Evolutionary conservation across 1,140 invertebrate genomes (phyloP), one percentile per base, ranked within the genome.

Genomic region (Mercenaria mercenaria): DNA sequence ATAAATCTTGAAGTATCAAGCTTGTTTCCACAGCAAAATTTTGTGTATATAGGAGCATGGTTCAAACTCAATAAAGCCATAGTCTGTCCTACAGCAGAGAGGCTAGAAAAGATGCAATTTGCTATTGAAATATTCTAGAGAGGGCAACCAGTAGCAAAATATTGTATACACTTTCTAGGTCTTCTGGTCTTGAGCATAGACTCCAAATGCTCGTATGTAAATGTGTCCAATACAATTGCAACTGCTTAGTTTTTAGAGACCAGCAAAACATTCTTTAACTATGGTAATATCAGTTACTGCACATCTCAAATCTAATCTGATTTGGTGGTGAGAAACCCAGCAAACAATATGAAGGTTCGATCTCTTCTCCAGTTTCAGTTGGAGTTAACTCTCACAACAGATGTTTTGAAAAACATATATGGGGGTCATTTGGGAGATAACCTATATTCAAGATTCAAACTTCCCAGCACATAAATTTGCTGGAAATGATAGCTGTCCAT

Each of bases 401-500:
- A 72, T 72, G 67, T 34, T 72, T 72, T 34, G 34, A 72, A 72
- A 23, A 72, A 1, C n/a, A 72, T 72, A 34, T 72, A 41, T 43
- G 67, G 84, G 20, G 72, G 26, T 26, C 37, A 77, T 23, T 8
- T 87, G 15, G 39, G 41, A 1, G 74, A 43, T 32, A 61, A 37
- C n/a, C 43, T 64, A 74, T 43, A 32, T 76, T 18, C 59, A 10
- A 0, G 18, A 15, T 2, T 10, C 50, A 69, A 47, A 61, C 85
- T 74, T 11, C 23, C 43, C n/a, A 50, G 13, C 74, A 76, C 52
- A 91, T 87, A 4, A 84, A 89, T 64, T 80, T n/a, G 29, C 11
- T 89, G 39, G 86, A 91, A 79, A 91, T 91, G 88, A 32, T 56
- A 64, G 86, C 91, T 67, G 89, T 90, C 0, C 39, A 86, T 50